Base-by-base conservation (phyloP, 2,888 invertebrate genomes). In the Acronicta psi region DNA sequence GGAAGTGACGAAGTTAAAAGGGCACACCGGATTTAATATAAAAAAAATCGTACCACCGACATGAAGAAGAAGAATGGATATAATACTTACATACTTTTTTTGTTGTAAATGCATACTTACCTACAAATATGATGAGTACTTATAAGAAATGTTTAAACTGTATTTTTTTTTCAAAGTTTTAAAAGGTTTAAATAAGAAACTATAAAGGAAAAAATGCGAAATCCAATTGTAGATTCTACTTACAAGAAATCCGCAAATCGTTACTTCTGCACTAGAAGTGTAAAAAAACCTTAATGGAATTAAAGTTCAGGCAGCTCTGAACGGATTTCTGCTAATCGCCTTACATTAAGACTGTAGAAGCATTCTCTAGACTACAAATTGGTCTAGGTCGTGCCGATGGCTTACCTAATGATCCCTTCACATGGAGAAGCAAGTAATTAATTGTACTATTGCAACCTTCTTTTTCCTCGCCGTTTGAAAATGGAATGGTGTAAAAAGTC, bases 301-400 rank as follows among this genome's bases (percentile, higher is more conserved):
- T 76, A 69, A 55, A 73, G 64, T 76, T 58, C 54, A 61, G 56
- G 46, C 44, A 55, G 62, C 71, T 61, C 69, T 65, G 71, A 59
- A 59, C 40, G 36, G 58, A 55, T 65, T 68, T 25, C 45, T 68
- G 66, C 68, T 84, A 82, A 85, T 85, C 78, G 79, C 59, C 77
- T 81, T 76, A 80, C 71, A 60, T 73, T 70, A 74, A 71, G 63
- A 46, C 50, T 69, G 52, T 59, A 67, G 55, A 44, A 68, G 63
- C 65, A 69, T 64, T 68, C 64, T 56, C 69, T 40, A 18, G 43
- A 37, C 41, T 52, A 52, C 51, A 51, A 68, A 73, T 77, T 67
- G 60, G 55, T 57, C 57, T 18, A 44, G 49, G 40, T 63, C 65
- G 55, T 64, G 67, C 45, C 38, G 41, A 68, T 59, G 16, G 53